phyloP scores from a whole-genome alignment of 2,888 invertebrate species.

The Sylvicola cinctus region DNA sequence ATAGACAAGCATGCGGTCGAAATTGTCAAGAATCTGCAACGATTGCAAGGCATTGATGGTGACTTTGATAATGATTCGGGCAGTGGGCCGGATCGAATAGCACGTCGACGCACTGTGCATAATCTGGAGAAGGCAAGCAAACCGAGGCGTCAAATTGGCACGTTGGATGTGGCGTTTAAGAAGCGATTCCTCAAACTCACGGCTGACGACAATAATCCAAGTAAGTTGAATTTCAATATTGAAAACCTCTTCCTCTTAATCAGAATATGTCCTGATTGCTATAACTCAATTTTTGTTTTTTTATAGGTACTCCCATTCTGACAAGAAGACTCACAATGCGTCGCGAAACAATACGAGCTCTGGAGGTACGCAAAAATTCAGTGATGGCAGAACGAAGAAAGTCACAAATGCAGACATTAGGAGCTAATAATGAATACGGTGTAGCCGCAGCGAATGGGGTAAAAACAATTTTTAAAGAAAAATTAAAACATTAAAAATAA shows the following conservation, averaged over 20 bases:
- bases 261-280: too few species aligned
- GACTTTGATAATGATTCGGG: conserved; percentile 81
- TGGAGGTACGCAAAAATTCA: conserved; percentile 73
- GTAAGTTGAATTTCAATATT: too few species aligned
- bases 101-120: conserved; percentile 76
- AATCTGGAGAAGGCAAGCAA: conserved; percentile 80
- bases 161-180: conserved; percentile 88
- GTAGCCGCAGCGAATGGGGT: conserved; percentile 29
- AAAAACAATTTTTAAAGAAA: too few species aligned
- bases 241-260: too few species aligned
- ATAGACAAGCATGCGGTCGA: conserved; percentile 86
- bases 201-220: conserved; percentile 48
- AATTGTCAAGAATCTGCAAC: conserved; percentile 77
- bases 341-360: conserved; percentile 61
- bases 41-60: conserved; percentile 65
- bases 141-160: conserved; percentile 78
- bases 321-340: conserved; percentile 70
- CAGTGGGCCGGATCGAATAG: conserved; percentile 65
- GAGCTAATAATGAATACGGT: conserved; percentile 64
- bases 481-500: too few species aligned
- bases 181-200: conserved; percentile 78
- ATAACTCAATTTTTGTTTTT: too few species aligned
- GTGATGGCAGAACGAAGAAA: conserved; percentile 72
- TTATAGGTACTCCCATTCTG: conserved; percentile 53
- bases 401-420: conserved; percentile 78